Base-by-base conservation (phyloP, 2,888 invertebrate genomes). In the Cantharis rufa region DNA sequence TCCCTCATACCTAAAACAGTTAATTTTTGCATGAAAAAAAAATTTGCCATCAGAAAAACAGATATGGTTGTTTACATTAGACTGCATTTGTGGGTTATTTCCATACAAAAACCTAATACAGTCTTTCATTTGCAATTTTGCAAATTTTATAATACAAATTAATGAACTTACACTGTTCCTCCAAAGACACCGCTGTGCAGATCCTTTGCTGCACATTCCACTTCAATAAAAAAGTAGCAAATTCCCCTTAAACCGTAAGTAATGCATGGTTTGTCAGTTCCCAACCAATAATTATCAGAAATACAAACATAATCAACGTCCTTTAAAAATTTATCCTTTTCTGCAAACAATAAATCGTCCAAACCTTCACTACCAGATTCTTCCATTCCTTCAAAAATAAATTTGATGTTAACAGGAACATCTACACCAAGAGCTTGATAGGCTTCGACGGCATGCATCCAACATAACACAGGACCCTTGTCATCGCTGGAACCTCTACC, bases 201-300 rank as follows among this genome's bases (percentile, higher is more conserved):
- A 90, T 99, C 99, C 89, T 96, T 97, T 62, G 89, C 88, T 10
- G 98, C 95, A 87, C 98, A 96, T 86, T 94, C 93, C 10, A 99
- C 92, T 88, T 97, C 96, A 62, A 97, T 85, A 83, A 92, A 92
- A 88, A 97, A 99, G 88, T 98, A 98, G 86, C 95, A 96, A 77
- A 98, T 91, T 15, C 99, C 99, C 81, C 98, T 91, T 11, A 99
- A 90, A 5, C 99, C 99, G 88, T 99, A 99, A 0, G 98, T 98
- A 78, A 99, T 92, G 87, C 99, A 99, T 0, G 99, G 99, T 86
- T 97, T 98, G n/a, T 93, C 94, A 79, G 94, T 98, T 1, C 99
- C 98, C 77, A 99, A 89, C 99, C 99, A 99, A 87, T 99, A 99
- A 89, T 98, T 99, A 88, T 99, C 99, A 18, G 98, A 98, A 86